These are phyloP conservation scores for Rhinopithecus roxellana DNA, from an alignment of 2,113 vertebrate genomes.

Conservation along the genomic window DNA sequence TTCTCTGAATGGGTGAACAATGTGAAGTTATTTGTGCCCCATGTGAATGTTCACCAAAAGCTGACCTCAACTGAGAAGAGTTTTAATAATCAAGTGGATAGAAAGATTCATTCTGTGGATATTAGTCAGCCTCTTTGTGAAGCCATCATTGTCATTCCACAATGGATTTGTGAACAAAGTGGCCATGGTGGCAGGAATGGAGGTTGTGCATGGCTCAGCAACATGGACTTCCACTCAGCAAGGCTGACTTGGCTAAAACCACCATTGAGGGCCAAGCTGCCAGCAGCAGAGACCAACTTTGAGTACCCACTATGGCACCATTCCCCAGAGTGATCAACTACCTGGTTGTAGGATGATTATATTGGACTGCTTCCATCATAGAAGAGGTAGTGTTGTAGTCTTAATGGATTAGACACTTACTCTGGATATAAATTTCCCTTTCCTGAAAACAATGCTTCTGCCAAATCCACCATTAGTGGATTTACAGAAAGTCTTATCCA, in stretches of 20 bases:
- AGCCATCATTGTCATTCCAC: neutral
- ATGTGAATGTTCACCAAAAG: neutral
- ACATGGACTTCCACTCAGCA: neutral
- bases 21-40: neutral
- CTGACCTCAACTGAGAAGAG: neutral
- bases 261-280: neutral
- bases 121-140: neutral
- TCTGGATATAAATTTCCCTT: neutral
- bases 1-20: neutral
- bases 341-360: neutral
- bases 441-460: neutral
- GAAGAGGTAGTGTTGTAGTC: neutral
- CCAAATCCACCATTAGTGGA: neutral
- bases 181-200: neutral
- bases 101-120: neutral
- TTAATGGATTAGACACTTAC: neutral
- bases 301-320: neutral
- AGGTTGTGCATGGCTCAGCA: neutral
- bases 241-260: neutral
- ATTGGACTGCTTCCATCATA: neutral
- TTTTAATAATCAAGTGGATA: neutral
- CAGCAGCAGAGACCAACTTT: neutral
- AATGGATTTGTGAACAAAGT: neutral
- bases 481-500: neutral
- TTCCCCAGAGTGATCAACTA: neutral